Conservation (phyloP, 2,888 invertebrate genomes). For the Encarsia formosa region DNA sequence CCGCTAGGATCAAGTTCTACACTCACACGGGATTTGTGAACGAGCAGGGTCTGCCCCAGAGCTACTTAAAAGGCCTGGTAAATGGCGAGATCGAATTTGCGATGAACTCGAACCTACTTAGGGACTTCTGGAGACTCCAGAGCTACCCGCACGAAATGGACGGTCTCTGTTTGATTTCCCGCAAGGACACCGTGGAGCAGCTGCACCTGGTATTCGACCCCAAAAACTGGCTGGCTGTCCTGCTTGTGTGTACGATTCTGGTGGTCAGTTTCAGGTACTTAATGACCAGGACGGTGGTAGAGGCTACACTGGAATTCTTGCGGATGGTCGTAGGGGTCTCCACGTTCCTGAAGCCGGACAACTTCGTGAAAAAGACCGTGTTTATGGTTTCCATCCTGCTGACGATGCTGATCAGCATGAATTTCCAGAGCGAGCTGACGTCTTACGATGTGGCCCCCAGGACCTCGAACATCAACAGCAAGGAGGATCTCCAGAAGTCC, state of each 20-base stretch:
- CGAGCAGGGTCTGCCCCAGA: neutral
- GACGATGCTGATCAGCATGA: neutral
- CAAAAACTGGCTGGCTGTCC: neutral
- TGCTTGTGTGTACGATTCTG: too few relatives aligned
- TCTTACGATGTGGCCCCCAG: conserved; percentile 27
- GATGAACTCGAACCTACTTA: conserved; percentile 5
- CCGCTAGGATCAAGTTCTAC: conserved; percentile 15
- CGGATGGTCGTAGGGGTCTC: conserved; percentile 26
- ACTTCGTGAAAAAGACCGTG: too few relatives aligned
- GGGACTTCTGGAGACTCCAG: neutral
- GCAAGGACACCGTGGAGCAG: neutral
- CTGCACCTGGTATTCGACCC: neutral
- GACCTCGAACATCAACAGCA: conserved; percentile 22
- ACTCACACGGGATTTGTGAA: conserved; percentile 4
- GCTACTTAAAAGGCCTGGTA: neutral
- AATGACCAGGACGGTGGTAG: neutral
- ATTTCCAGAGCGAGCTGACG: conserved; percentile 30
- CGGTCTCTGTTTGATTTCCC: conserved; percentile 31
- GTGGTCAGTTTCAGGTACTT: too few relatives aligned
- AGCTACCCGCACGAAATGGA: conserved; percentile 32
- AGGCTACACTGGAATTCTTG: conserved; percentile 22
- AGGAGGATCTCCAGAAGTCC: conserved; percentile 18
- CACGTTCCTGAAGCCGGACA: too few relatives aligned
- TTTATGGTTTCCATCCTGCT: too few relatives aligned
- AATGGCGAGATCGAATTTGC: conserved; percentile 1